Evolutionary conservation across 2,797 vertebrate species (phyloP).

Genomic region (Anniella stebbinsi): DNA sequence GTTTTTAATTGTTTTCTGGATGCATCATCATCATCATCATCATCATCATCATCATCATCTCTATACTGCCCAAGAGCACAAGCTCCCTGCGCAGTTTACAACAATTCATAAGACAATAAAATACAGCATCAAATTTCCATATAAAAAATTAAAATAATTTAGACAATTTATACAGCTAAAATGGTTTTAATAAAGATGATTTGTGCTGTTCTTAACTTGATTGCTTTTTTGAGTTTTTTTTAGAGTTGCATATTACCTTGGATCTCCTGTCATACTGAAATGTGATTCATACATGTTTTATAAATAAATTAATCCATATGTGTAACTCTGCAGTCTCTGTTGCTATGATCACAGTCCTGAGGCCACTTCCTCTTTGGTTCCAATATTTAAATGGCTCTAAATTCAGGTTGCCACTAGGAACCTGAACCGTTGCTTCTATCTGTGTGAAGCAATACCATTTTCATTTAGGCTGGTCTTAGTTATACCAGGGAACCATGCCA

Average conservation of each 20-base stretch:
- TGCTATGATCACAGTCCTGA: neutral
- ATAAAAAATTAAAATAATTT: too few relatives aligned
- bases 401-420: neutral
- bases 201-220: neutral
- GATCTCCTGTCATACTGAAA: neutral
- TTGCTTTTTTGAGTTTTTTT: neutral
- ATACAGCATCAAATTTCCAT: too few relatives aligned
- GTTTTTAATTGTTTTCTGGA: neutral
- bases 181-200: neutral
- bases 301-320: neutral
- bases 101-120: too few relatives aligned
- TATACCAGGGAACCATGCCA: neutral
- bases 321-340: neutral
- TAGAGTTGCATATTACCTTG: neutral
- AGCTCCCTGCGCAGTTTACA: too few relatives aligned
- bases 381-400: neutral
- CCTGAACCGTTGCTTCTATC: neutral
- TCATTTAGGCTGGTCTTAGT: constrained; percentile 4
- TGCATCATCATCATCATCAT: too few relatives aligned
- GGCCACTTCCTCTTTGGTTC: neutral
- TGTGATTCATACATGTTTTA: neutral
- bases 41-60: too few relatives aligned
- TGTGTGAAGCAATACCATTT: neutral
- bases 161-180: too few relatives aligned
- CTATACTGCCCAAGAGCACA: too few relatives aligned